Percentiles rank a stretch among this genome's conserved stretches.
These are phyloP conservation scores for Cotesia typhae DNA, from an alignment of 1,140 invertebrate species.

Conservation along the genomic window DNA sequence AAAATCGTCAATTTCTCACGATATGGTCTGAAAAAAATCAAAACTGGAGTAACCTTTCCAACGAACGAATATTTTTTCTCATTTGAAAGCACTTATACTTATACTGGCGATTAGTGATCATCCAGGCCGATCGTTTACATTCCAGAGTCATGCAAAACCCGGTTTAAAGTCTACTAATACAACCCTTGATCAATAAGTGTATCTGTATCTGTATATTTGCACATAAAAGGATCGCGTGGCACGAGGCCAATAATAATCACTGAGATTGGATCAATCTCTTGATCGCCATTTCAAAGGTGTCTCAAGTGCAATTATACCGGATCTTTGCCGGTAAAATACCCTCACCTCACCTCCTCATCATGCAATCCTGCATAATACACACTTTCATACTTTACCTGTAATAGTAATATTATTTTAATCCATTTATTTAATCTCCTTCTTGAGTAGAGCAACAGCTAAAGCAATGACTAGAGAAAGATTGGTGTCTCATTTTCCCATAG, in stretches of 20 bases:
- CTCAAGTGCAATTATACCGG: conserved; percentile 8
- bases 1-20: no score
- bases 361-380: background rate
- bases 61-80: conserved; percentile 26
- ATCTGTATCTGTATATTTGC: background rate
- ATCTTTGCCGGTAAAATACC: background rate
- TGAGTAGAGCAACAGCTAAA: no score
- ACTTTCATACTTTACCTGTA: background rate
- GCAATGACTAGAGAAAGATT: no score
- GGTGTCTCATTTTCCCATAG: conserved; percentile 2
- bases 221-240: conserved; percentile 32
- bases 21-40: no score
- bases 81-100: conserved; percentile 19
- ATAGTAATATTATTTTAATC: no score
- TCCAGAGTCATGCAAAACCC: no score
- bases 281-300: conserved; percentile 2
- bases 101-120: conserved; percentile 22
- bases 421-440: no score
- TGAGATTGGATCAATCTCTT: background rate
- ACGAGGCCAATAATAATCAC: conserved; percentile 36
- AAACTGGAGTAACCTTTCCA: no score
- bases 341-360: background rate
- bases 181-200: conserved; percentile 14
- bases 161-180: background rate
- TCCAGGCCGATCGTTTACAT: conserved; percentile 10